phyloP scores from a whole-genome alignment of 1,140 invertebrate species.

The Augochlora pura region DNA sequence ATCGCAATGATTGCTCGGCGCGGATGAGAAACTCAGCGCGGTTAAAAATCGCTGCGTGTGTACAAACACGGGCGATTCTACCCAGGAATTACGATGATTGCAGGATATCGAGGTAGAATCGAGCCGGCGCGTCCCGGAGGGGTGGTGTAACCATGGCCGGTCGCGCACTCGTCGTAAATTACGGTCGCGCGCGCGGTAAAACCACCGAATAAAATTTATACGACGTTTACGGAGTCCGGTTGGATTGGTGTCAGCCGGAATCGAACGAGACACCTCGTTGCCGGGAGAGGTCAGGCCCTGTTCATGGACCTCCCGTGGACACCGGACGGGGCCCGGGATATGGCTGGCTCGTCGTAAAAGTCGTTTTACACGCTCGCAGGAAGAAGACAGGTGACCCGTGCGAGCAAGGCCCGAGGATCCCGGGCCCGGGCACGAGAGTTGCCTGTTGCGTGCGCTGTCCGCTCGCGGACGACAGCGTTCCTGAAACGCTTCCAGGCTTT shows the following conservation, averaged over 20 bases:
- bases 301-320: constrained; percentile 75
- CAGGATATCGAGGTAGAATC: background rate
- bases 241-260: constrained; percentile 75
- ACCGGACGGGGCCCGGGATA: constrained; percentile 45
- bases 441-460: background rate
- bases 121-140: background rate
- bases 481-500: constrained; percentile 28
- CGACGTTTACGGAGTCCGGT: constrained; percentile 76
- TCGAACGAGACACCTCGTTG: constrained; percentile 76
- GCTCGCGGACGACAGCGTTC: background rate
- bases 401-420: constrained; percentile 7
- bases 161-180: constrained; percentile 69
- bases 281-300: constrained; percentile 66
- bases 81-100: background rate
- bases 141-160: background rate
- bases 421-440: background rate
- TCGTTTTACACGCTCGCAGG: constrained; percentile 72
- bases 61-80: background rate
- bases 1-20: background rate
- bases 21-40: background rate
- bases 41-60: background rate
- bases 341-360: constrained; percentile 76
- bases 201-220: constrained; percentile 77
- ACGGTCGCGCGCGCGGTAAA: constrained; percentile 58
- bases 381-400: constrained; percentile 75